Conservation (phyloP, 2,113 vertebrate species). For the Origma solitaria region DNA sequence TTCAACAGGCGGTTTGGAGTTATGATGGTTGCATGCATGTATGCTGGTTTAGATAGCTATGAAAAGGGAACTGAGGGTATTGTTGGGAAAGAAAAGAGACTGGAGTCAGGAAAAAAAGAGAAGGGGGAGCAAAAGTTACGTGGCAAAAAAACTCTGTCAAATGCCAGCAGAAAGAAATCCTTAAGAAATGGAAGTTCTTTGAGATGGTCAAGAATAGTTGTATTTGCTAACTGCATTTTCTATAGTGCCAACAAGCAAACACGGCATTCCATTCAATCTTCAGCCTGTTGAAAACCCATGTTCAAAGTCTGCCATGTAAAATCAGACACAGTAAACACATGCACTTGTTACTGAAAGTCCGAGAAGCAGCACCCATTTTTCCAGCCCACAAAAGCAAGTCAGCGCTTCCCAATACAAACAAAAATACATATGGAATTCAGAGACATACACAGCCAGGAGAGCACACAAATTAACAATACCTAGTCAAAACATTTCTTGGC, state of each 20-base stretch:
- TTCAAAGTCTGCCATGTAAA: neutral
- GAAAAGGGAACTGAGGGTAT: neutral
- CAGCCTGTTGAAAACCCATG: neutral
- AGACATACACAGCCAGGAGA: neutral
- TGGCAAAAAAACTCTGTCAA: neutral
- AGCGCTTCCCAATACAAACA: neutral
- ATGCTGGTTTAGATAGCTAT: neutral
- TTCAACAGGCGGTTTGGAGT: neutral
- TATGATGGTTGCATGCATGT: fast-evolving
- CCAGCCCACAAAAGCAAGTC: neutral
- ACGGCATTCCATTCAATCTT: neutral
- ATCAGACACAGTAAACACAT: neutral
- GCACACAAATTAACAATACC: neutral
- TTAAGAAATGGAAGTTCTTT: neutral
- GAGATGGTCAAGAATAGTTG: neutral
- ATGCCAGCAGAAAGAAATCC: neutral
- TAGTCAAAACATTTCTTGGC: neutral
- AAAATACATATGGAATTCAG: neutral
- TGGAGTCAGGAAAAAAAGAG: neutral
- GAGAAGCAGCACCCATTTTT: neutral
- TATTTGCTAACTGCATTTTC: neutral
- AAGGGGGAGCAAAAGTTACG: neutral
- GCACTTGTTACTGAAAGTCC: neutral
- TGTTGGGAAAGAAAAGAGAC: neutral
- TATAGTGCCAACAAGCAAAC: neutral